phyloP scores from a whole-genome alignment of 2,113 vertebrate species.

The Cricetomys ansorgei region DNA sequence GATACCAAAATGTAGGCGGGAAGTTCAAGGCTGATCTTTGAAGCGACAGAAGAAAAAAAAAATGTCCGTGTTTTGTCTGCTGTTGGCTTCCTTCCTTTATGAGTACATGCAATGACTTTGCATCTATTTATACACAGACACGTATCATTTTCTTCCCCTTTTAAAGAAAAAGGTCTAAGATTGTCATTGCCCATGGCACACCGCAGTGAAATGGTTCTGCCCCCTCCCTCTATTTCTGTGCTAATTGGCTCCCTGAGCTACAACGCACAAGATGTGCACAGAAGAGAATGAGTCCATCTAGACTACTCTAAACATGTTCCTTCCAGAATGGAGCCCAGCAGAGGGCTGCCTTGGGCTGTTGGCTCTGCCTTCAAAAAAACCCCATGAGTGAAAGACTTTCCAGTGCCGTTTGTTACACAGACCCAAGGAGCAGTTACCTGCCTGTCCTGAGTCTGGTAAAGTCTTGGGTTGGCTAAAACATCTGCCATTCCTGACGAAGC shows the following conservation, averaged over 20 bases:
- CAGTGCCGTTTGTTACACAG: not conserved
- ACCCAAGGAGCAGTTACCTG: not conserved
- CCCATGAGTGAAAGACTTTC: not conserved
- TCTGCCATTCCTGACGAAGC: not conserved
- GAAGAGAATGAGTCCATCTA: not conserved
- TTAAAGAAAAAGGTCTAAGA: conserved; percentile 26
- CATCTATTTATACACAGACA: conserved; percentile 33
- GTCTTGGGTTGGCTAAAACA: not conserved
- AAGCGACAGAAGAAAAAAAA: conserved; percentile 42
- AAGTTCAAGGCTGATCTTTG: conserved; percentile 31
- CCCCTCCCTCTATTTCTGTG: not conserved
- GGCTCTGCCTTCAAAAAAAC: conserved; percentile 29
- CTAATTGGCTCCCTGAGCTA: not conserved
- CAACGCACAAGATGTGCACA: not conserved
- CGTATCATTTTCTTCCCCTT: conserved; percentile 25
- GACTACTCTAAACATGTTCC: not conserved
- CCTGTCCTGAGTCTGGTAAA: not conserved
- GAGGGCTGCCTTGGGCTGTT: not conserved
- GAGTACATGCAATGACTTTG: conserved; percentile 23
- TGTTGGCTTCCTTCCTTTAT: not conserved
- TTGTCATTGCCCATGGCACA: not conserved
- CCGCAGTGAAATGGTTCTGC: not conserved
- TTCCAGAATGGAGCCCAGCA: not conserved
- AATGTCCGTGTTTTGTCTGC: not conserved
- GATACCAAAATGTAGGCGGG: not conserved